phyloP scores from a whole-genome alignment of 2,888 invertebrate genomes.

The Pogonocherus hispidulus region DNA sequence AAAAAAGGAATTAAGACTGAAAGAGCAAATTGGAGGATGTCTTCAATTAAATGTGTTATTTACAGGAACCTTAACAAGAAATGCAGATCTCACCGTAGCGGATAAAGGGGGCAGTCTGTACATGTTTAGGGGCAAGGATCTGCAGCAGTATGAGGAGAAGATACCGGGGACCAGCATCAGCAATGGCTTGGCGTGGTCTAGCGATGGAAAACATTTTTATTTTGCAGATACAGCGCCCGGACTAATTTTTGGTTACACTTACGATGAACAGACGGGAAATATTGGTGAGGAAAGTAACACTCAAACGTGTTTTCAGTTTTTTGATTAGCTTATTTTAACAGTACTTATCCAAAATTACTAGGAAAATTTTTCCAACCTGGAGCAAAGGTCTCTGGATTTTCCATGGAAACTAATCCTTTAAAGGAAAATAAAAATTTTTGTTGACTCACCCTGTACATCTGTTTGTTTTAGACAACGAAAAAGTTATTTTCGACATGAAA shows the following conservation, averaged over 20 bases:
- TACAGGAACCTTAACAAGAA: background rate
- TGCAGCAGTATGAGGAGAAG: background rate
- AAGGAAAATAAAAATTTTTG: too few species aligned
- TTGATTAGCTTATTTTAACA: too few species aligned
- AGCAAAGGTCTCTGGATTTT: too few species aligned
- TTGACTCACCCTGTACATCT: too few species aligned
- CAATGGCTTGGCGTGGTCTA: background rate
- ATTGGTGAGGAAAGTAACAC: background rate
- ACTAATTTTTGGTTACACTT: background rate
- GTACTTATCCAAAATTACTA: too few species aligned
- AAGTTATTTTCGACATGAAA: slow-evolving; percentile 73
- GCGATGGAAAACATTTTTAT: background rate
- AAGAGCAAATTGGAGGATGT: too few species aligned
- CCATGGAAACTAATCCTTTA: too few species aligned
- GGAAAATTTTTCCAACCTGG: too few species aligned
- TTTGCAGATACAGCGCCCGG: background rate
- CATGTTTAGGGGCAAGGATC: background rate
- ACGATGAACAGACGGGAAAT: background rate
- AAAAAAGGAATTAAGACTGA: too few species aligned
- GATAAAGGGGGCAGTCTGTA: background rate
- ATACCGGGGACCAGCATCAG: background rate
- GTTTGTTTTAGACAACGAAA: slow-evolving; percentile 58
- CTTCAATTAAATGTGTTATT: too few species aligned
- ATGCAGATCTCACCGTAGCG: background rate
- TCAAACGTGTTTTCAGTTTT: too few species aligned